phyloP scores from a whole-genome alignment of 2,797 vertebrate genomes.

The Danio choprae region DNA sequence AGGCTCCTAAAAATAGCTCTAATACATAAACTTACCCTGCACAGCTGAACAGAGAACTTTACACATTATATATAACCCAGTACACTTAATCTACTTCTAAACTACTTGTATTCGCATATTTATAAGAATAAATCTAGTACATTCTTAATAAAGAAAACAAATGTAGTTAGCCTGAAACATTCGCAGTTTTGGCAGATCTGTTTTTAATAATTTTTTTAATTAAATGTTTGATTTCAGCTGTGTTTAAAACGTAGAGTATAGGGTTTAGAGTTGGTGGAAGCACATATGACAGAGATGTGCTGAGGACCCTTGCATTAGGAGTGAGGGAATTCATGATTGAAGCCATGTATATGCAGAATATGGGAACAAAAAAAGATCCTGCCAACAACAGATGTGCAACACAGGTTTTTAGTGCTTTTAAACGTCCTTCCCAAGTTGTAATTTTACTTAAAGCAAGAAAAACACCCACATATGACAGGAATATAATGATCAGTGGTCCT shows the following conservation, averaged over 20 bases:
- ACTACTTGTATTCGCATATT: too few relatives aligned
- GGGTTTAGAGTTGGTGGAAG: conserved; percentile 59
- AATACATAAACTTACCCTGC: too few relatives aligned
- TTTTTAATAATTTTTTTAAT: conserved; percentile 22
- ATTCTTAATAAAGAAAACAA: too few relatives aligned
- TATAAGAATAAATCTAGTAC: too few relatives aligned
- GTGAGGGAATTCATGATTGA: not conserved
- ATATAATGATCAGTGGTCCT: conserved; percentile 48
- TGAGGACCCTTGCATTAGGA: conserved; percentile 55
- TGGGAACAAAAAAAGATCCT: conserved; percentile 39
- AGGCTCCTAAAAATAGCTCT: too few relatives aligned
- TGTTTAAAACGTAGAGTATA: conserved; percentile 23
- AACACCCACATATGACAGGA: conserved; percentile 54
- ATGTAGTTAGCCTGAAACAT: too few relatives aligned
- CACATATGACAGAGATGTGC: conserved; percentile 46
- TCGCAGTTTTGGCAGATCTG: not conserved
- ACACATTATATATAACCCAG: too few relatives aligned
- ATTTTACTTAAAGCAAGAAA: conserved; percentile 52
- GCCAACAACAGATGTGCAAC: conserved; percentile 55
- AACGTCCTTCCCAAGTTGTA: conserved; percentile 49
- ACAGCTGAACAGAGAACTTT: too few relatives aligned
- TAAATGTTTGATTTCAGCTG: conserved; percentile 27
- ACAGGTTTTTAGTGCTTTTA: conserved; percentile 61
- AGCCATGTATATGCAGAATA: too few relatives aligned
- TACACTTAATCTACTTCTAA: too few relatives aligned